Evolutionary conservation across 2,888 invertebrate genomes (phyloP).

Genomic region (Epistrophella euchroma): DNA sequence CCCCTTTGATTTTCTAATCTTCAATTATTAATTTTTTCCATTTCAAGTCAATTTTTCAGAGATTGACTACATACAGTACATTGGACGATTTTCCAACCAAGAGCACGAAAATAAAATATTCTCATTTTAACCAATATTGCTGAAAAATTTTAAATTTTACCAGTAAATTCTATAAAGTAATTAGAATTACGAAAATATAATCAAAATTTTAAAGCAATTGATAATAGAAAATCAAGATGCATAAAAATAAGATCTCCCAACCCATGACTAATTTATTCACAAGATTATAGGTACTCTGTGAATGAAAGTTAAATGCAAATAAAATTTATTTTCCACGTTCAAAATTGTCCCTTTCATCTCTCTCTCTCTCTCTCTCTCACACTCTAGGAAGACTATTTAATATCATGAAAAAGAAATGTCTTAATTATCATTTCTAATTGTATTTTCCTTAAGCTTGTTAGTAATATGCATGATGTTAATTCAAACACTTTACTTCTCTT

Average conservation of each 20-base stretch:
- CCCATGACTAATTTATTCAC: background rate
- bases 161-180: too few species aligned
- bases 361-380: background rate
- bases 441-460: slow-evolving; percentile 45
- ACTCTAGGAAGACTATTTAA: background rate
- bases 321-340: background rate
- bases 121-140: too few species aligned
- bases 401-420: slow-evolving; percentile 29
- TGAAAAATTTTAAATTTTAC: too few species aligned
- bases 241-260: background rate
- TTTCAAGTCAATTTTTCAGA: too few species aligned
- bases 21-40: too few species aligned
- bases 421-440: slow-evolving; percentile 60
- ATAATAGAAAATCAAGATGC: background rate
- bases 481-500: slow-evolving; percentile 24
- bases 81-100: too few species aligned
- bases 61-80: too few species aligned
- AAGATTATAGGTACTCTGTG: background rate
- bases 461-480: slow-evolving; percentile 31
- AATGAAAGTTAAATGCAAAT: slow-evolving; percentile 13
- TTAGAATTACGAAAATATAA: too few species aligned
- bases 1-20: too few species aligned
- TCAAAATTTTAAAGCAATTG: too few species aligned
- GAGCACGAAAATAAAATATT: too few species aligned
- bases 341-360: background rate